Conservation (phyloP, 2,888 invertebrate species). For the Bombylius major region DNA sequence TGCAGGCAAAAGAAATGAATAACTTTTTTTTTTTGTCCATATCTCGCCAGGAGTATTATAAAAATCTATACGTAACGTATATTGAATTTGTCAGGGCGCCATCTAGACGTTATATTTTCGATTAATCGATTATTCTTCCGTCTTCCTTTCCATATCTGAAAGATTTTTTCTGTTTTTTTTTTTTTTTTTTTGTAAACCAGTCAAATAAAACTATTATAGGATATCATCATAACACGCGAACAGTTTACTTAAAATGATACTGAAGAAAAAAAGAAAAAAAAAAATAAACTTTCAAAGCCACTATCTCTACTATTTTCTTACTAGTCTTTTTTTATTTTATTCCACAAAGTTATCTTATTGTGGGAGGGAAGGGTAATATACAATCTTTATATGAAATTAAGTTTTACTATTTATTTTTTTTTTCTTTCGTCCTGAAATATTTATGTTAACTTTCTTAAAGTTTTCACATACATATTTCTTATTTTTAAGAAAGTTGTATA, state of each 20-base stretch:
- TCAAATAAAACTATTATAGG: neutral
- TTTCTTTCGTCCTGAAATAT: too few relatives aligned
- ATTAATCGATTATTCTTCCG: slow-evolving; percentile 72
- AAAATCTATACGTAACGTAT: neutral
- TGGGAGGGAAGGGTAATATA: too few relatives aligned
- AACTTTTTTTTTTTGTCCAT: neutral
- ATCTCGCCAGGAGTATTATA: neutral
- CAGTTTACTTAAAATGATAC: neutral
- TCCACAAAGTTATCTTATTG: too few relatives aligned
- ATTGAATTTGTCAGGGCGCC: slow-evolving; percentile 42
- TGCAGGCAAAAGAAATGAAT: neutral
- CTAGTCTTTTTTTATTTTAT: neutral
- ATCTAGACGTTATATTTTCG: slow-evolving; percentile 64
- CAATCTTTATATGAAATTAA: too few relatives aligned
- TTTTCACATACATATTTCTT: too few relatives aligned
- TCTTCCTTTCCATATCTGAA: slow-evolving; percentile 25
- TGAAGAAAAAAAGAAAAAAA: neutral
- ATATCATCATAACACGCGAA: neutral
- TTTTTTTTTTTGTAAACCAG: neutral
- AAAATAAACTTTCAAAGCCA: neutral
- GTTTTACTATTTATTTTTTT: too few relatives aligned
- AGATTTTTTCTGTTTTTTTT: too few relatives aligned
- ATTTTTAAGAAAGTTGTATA: too few relatives aligned
- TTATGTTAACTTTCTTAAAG: too few relatives aligned
- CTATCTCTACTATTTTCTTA: too few relatives aligned